Conservation (phyloP, 2,797 vertebrate species). For the Silurus aristotelis region DNA sequence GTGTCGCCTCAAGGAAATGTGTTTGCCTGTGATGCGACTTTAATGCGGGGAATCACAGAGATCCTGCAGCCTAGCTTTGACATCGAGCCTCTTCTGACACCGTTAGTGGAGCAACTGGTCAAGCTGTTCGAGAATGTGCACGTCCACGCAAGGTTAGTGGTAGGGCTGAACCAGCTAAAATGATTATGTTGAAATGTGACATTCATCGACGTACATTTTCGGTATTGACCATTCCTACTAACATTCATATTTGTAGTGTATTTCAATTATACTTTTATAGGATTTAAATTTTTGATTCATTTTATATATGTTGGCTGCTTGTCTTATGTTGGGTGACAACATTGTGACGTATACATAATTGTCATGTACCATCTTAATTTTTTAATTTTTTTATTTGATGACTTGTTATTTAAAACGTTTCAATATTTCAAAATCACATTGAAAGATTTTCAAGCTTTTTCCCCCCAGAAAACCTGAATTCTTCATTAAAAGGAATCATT, state of each 20-base stretch:
- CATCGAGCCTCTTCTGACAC: slow-evolving; percentile 79
- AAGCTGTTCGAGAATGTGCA: slow-evolving; percentile 80
- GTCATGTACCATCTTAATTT: too few species aligned
- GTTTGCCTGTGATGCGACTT: slow-evolving; percentile 78
- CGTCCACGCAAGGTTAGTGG: slow-evolving; percentile 80
- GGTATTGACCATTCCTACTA: too few species aligned
- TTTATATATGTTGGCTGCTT: neutral
- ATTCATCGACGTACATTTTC: neutral
- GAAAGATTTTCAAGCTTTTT: too few species aligned
- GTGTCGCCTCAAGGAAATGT: slow-evolving; percentile 84
- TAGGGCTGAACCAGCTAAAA: neutral
- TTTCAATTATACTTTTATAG: too few species aligned
- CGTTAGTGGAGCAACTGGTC: slow-evolving; percentile 76
- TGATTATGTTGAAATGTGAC: neutral
- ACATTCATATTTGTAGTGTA: too few species aligned
- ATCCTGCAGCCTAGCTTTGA: slow-evolving; percentile 79
- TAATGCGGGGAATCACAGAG: slow-evolving; percentile 78
- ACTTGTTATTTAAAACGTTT: neutral
- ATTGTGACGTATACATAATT: too few species aligned
- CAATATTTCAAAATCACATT: neutral
- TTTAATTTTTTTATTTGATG: too few species aligned
- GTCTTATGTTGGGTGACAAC: neutral
- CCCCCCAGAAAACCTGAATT: too few species aligned
- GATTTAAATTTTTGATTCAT: too few species aligned
- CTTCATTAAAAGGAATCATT: too few species aligned